These are phyloP conservation scores for Axis porcinus DNA, from an alignment of 2,113 vertebrate species.

Conservation along the genomic window DNA sequence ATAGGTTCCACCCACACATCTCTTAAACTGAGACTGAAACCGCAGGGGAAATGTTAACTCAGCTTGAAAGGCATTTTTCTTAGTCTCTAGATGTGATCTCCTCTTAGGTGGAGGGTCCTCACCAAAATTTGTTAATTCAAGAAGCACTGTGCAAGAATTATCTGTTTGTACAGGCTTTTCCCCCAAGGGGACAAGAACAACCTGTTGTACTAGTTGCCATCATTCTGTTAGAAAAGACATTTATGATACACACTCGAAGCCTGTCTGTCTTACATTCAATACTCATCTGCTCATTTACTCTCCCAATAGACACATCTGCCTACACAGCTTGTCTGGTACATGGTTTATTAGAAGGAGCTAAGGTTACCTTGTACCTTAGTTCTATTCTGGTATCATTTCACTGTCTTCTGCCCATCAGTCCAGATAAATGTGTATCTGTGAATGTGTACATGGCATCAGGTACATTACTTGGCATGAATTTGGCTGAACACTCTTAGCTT, in stretches of 20 bases:
- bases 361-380: neutral
- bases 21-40: neutral
- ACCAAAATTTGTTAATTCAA: slow-evolving; percentile 23
- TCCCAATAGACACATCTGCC: neutral
- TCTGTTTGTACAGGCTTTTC: neutral
- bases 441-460: neutral
- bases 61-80: neutral
- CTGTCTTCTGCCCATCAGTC: neutral
- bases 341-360: neutral
- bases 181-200: neutral
- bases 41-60: neutral
- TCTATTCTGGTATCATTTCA: neutral
- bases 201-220: slow-evolving; percentile 19
- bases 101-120: neutral
- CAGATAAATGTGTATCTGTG: neutral
- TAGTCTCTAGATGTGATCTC: neutral
- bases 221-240: neutral
- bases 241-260: neutral
- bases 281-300: neutral
- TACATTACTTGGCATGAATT: neutral
- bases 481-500: neutral
- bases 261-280: neutral
- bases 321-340: neutral
- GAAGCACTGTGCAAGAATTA: slow-evolving; percentile 21
- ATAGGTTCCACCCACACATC: neutral